A percentile compares a stretch with the other conserved stretches of the same genome.
Evolutionary conservation across 2,888 invertebrate species (phyloP).

Genomic region (Ormia ochracea): DNA sequence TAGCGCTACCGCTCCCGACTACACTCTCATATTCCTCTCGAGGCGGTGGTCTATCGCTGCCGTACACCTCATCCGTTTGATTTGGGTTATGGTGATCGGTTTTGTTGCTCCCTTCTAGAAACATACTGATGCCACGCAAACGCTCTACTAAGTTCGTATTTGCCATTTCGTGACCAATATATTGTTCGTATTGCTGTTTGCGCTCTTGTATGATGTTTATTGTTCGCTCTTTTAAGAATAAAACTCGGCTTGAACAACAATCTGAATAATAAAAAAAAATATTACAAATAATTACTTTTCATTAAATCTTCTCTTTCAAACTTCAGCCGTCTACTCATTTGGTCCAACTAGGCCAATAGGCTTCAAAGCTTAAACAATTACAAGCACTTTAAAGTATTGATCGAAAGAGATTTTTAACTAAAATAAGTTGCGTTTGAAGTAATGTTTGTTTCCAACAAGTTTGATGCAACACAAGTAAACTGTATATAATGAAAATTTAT

Average conservation of each 20-base stretch:
- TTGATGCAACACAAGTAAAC: no score
- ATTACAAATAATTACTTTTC: neutral
- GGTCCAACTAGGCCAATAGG: no score
- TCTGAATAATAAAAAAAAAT: conserved; percentile 62
- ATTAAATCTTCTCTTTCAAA: no score
- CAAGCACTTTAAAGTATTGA: no score
- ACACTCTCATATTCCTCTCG: neutral
- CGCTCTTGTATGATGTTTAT: conserved; percentile 67
- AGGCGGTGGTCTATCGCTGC: conserved; percentile 38
- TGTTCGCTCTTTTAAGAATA: conserved; percentile 73
- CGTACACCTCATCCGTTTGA: conserved; percentile 3
- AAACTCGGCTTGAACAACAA: conserved; percentile 76
- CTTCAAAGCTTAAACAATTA: no score
- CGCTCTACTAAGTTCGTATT: conserved; percentile 58
- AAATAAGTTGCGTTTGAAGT: no score
- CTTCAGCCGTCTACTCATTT: no score
- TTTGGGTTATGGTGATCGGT: conserved; percentile 48
- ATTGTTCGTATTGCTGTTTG: conserved; percentile 62
- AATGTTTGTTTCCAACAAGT: no score
- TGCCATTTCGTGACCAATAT: conserved; percentile 63
- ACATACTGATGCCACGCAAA: neutral
- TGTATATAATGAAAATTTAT: no score
- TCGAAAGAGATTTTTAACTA: no score
- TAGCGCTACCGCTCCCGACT: neutral
- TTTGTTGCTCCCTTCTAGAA: conserved; percentile 16